Evolutionary conservation across 2,888 invertebrate species (phyloP), one percentile per base, ranked within the genome.

Genomic region (Tipula unca): DNA sequence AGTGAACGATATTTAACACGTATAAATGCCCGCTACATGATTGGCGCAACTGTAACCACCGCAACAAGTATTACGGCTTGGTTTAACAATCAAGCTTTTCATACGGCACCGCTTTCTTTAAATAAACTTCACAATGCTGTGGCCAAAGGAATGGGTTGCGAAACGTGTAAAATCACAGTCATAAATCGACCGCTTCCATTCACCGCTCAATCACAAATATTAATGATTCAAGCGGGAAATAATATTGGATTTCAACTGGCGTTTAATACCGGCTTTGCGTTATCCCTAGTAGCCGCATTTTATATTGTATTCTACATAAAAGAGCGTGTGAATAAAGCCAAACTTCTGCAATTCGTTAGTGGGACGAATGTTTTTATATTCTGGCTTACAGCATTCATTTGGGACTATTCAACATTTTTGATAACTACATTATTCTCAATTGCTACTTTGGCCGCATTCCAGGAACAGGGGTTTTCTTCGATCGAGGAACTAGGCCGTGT

Each of bases 1-100:
- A 25, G 69, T 25, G 69, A 69, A 69, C 69, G 3, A 25, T 13
- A 95, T 89, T 94, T 95, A 88, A 94, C 95, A 0, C 86, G 88
- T 0, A 88, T 93, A n/a, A 92, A 93, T 69, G 89, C 92, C 86
- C 90, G 90, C 20, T 91, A 94, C 87, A 89, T 94, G 86, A 92
- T 92, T 0, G 94, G 94, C 0, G 93, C 94, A 0, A 92, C 93
- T 0, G 88, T 90, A 3, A 89, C 89, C 0, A 86, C 88, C 10
- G 87, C 88, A 10, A 10, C 69, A 1, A 88, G 90, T 0, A 92
- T 93, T 0, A 93, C 91, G 0, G 95, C 94, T 0, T 94, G 94
- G 93, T 95, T 96, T 90, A 96, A 96, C 88, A 96, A 95, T 89
- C 95, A 96, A 88, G 95, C 95, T 0, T 94, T 92, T 88, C 96